Evolutionary conservation across 2,888 invertebrate genomes (phyloP).

Genomic region (Drosophila mettleri): DNA sequence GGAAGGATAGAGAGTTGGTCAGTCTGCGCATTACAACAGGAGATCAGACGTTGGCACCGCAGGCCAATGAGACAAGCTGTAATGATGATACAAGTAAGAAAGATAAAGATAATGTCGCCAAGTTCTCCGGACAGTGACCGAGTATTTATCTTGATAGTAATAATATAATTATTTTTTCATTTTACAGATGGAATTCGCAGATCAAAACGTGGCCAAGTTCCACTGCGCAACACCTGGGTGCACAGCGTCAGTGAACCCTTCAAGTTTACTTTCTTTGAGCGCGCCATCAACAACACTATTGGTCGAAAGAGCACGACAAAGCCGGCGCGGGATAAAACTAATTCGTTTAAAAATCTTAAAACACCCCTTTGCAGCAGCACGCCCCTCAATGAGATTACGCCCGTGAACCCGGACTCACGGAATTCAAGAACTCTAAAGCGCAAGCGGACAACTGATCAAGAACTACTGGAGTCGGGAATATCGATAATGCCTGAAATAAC

Average conservation of each 20-base stretch:
- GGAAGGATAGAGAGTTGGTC: neutral
- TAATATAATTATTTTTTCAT: neutral
- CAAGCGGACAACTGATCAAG: slow-evolving; percentile 3
- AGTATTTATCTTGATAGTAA: neutral
- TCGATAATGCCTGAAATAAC: neutral
- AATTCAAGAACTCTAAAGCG: slow-evolving; percentile 4
- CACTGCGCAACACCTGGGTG: slow-evolving; percentile 40
- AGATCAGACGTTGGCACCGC: neutral
- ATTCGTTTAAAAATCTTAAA: neutral
- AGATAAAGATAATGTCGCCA: too few species aligned
- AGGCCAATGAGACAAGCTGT: neutral
- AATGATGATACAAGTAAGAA: slow-evolving; percentile 30
- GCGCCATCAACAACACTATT: neutral
- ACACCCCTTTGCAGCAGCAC: slow-evolving; percentile 13
- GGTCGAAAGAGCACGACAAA: neutral
- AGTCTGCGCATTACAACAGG: neutral
- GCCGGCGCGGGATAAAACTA: neutral
- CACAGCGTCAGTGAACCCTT: slow-evolving; percentile 41
- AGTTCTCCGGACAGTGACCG: neutral
- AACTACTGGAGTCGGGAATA: slow-evolving; percentile 1
- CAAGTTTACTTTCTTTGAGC: slow-evolving; percentile 16
- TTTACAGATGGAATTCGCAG: slow-evolving; percentile 52
- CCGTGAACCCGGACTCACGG: too few species aligned
- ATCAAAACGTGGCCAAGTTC: slow-evolving; percentile 68
- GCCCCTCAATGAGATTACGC: neutral